These are phyloP conservation scores for Turritopsis rubra DNA, from an alignment of 30 jellyfish, hydroid and myxozoan species.

Conservation along the genomic window DNA sequence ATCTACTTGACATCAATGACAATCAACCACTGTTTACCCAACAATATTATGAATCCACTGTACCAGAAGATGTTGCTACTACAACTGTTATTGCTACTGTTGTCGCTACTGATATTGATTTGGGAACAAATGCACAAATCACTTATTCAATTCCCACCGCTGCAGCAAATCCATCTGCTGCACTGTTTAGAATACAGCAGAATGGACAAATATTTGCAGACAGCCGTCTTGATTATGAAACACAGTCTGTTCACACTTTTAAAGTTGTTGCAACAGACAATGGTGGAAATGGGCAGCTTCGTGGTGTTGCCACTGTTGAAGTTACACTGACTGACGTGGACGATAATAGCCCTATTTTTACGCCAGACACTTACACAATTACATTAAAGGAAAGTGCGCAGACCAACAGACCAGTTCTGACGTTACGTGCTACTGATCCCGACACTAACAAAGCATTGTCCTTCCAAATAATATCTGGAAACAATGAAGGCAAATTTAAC, in stretches of 20 bases:
- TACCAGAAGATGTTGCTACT: constrained; percentile 21
- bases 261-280: constrained; percentile 51
- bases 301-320: constrained; percentile 46
- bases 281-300: constrained; percentile 31
- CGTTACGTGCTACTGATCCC: constrained; percentile 58
- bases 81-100: constrained; percentile 21
- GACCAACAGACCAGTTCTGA: constrained; percentile 45
- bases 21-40: constrained; percentile 32
- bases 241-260: constrained; percentile 22
- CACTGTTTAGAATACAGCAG: not conserved
- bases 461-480: constrained; percentile 34
- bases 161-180: constrained; percentile 7
- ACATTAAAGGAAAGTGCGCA: constrained; percentile 52
- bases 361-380: constrained; percentile 21
- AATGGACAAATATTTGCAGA: constrained; percentile 6
- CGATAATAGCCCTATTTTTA: constrained; percentile 73
- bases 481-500: constrained; percentile 34
- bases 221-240: constrained; percentile 40
- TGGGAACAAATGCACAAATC: constrained; percentile 23
- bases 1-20: constrained; percentile 26
- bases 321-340: constrained; percentile 49
- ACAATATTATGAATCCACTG: not conserved
- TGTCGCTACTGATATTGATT: constrained; percentile 42
- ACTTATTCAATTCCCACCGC: constrained; percentile 18
- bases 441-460: constrained; percentile 55